Evolutionary conservation across 2,888 invertebrate species (phyloP).

Genomic region (Rhabditoides inermis): DNA sequence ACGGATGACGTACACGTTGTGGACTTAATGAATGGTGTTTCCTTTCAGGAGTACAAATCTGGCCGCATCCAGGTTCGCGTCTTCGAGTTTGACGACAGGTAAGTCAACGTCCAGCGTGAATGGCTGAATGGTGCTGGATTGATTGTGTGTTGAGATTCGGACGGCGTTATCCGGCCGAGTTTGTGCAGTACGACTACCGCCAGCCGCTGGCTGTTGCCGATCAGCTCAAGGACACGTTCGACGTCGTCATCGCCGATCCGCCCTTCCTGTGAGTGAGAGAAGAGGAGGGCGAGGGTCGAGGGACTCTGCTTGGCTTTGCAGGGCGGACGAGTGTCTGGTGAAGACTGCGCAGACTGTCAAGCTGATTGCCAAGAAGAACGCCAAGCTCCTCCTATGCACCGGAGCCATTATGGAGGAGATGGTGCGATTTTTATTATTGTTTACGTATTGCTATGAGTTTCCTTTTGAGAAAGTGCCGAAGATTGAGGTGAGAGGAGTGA

Average conservation of each 20-base stretch:
- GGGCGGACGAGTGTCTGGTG: conserved; percentile 79
- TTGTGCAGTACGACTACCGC: conserved; percentile 74
- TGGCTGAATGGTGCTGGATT: too few species aligned
- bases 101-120: too few species aligned
- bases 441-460: too few species aligned
- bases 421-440: conserved; percentile 53
- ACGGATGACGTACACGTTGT: too few species aligned
- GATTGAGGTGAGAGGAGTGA: too few species aligned
- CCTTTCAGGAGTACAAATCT: conserved; percentile 16
- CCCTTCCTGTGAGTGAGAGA: conserved; percentile 89
- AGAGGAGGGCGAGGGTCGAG: too few species aligned
- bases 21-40: too few species aligned
- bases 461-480: too few species aligned
- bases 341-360: conserved; percentile 74
- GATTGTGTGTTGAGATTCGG: too few species aligned
- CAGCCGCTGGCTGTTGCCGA: conserved; percentile 65
- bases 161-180: conserved; percentile 64
- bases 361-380: conserved; percentile 62
- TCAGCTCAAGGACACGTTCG: conserved; percentile 59
- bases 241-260: conserved; percentile 83
- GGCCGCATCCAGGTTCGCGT: conserved; percentile 24
- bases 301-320: too few species aligned
- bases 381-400: conserved; percentile 76
- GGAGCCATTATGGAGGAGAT: conserved; percentile 71
- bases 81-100: conserved; percentile 71